Evolutionary conservation across 1,140 invertebrate species (phyloP).

Genomic region (Pogonomyrmex barbatus): DNA sequence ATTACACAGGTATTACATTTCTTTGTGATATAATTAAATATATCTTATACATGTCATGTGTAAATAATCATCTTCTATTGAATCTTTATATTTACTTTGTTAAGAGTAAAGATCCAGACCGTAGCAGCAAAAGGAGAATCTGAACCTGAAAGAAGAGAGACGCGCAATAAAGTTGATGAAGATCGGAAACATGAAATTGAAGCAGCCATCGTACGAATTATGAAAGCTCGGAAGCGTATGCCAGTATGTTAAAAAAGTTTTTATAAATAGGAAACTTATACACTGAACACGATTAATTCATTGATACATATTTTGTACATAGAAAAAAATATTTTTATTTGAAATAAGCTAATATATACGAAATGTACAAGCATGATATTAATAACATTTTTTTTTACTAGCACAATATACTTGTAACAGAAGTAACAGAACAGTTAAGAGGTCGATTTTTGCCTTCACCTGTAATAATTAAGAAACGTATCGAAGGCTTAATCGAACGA

Average conservation of each 20-base stretch:
- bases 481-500: conserved; percentile 99
- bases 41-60: conserved; percentile 1
- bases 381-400: conserved; percentile 81
- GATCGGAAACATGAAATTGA: conserved; percentile 99
- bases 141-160: conserved; percentile 99
- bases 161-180: conserved; percentile 99
- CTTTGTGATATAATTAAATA: not conserved
- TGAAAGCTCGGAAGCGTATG: conserved; percentile 99
- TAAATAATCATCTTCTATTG: conserved; percentile 1
- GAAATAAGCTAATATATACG: not conserved
- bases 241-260: conserved; percentile 87
- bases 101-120: conserved; percentile 96
- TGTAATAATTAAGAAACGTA: conserved; percentile 99
- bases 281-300: not conserved
- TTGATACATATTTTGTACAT: not conserved
- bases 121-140: conserved; percentile 99
- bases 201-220: conserved; percentile 99
- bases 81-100: conserved; percentile 70
- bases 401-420: conserved; percentile 97
- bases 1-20: conserved; percentile 91
- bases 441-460: conserved; percentile 98
- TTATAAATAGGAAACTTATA: not conserved
- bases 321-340: not conserved
- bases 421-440: conserved; percentile 98
- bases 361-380: not conserved